These are phyloP conservation scores for Cydia splendana DNA, from an alignment of 1,140 invertebrate genomes.

Conservation along the genomic window DNA sequence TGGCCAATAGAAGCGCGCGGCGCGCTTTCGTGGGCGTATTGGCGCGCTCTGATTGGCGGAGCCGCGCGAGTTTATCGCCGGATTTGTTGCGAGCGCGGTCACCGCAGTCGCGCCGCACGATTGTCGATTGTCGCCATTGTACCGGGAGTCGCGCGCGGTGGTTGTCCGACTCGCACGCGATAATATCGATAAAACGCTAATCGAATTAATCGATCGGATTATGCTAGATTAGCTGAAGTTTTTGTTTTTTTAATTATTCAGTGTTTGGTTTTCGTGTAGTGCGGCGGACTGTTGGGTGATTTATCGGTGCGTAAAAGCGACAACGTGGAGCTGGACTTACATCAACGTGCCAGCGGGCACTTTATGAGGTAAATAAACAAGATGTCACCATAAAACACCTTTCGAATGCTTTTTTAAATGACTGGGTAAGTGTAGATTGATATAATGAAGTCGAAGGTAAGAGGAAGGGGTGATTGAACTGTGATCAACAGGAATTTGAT, in stretches of 20 bases:
- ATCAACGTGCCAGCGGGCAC: slow-evolving; percentile 77
- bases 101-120: slow-evolving; percentile 71
- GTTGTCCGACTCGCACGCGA: slow-evolving; percentile 63
- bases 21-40: slow-evolving; percentile 68
- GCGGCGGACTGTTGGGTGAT: slow-evolving; percentile 49
- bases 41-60: slow-evolving; percentile 59
- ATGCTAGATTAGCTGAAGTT: slow-evolving; percentile 46
- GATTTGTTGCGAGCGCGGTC: slow-evolving; percentile 69
- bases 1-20: slow-evolving; percentile 62
- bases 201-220: slow-evolving; percentile 48
- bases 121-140: slow-evolving; percentile 78
- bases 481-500: slow-evolving; percentile 44
- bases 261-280: slow-evolving; percentile 58
- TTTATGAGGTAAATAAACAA: slow-evolving; percentile 68
- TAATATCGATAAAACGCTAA: slow-evolving; percentile 56
- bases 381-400: slow-evolving; percentile 23
- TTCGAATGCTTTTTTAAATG: slow-evolving; percentile 14
- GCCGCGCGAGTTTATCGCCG: slow-evolving; percentile 64
- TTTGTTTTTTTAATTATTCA: slow-evolving; percentile 43
- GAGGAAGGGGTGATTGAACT: slow-evolving; percentile 44
- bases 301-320: slow-evolving; percentile 43
- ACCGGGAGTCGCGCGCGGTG: slow-evolving; percentile 58
- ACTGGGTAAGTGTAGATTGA: slow-evolving; percentile 13
- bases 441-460: slow-evolving; percentile 1
- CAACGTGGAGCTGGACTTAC: slow-evolving; percentile 73